These are phyloP conservation scores for Phoebastria nigripes DNA, from an alignment of 2,797 vertebrate genomes.

Conservation along the genomic window DNA sequence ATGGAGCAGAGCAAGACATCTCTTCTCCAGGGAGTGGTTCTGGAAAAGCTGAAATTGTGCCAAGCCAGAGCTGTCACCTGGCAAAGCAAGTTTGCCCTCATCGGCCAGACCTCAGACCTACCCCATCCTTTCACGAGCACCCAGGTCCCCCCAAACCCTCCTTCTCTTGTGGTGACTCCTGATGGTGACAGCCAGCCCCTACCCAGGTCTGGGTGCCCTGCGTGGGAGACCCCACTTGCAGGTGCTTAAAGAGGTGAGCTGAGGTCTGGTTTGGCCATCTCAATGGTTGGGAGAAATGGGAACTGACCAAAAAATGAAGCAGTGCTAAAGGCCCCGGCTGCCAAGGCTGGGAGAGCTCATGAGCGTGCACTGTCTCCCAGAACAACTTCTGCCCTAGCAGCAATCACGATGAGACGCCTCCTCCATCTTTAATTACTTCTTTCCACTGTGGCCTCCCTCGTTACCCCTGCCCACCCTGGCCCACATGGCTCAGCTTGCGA, in stretches of 20 bases:
- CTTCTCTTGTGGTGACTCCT: neutral
- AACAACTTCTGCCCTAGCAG: neutral
- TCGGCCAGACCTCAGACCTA: neutral
- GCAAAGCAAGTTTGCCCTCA: neutral
- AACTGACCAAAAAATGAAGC: neutral
- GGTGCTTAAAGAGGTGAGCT: neutral
- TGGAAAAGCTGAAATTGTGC: neutral
- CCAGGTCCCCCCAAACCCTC: neutral
- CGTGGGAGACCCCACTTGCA: neutral
- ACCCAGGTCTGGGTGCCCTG: neutral
- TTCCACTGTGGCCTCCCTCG: accelerated
- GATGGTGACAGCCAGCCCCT: neutral
- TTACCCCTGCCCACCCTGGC: neutral
- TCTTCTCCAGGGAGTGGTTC: neutral
- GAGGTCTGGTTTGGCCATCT: neutral
- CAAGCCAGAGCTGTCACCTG: neutral
- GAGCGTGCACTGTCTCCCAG: accelerated
- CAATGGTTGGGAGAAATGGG: neutral
- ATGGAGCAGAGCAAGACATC: neutral
- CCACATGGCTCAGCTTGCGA: accelerated
- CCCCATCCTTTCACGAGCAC: neutral
- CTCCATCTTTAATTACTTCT: neutral
- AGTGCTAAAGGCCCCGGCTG: neutral
- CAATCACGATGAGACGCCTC: neutral
- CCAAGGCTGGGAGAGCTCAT: neutral